Conservation (phyloP, 2,888 invertebrate genomes). For the Mesopsocus fuscifrons region DNA sequence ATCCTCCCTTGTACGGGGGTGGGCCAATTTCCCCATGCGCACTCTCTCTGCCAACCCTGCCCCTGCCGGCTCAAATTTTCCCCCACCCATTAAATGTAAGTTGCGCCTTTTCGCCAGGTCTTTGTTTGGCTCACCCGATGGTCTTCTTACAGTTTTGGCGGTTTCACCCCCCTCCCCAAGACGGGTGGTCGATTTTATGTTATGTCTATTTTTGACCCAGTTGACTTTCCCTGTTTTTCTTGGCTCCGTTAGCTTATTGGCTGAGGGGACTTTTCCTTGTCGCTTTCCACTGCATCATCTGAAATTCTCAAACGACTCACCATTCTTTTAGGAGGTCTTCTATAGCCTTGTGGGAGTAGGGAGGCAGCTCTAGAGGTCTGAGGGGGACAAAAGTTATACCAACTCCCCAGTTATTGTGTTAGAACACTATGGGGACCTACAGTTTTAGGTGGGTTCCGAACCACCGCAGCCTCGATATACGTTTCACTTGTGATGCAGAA, state of each 20-base stretch:
- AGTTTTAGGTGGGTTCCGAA: too few species aligned
- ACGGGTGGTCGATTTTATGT: not conserved
- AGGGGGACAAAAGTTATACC: too few species aligned
- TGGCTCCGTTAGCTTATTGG: not conserved
- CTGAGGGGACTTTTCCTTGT: too few species aligned
- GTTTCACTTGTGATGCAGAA: too few species aligned
- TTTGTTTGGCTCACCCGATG: not conserved
- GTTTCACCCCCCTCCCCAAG: not conserved
- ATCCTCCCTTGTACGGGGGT: not conserved
- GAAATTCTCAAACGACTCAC: not conserved
- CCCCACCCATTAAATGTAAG: not conserved
- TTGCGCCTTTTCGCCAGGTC: not conserved
- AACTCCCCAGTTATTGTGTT: too few species aligned
- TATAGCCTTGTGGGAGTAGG: too few species aligned
- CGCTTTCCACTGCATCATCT: not conserved
- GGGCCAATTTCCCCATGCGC: not conserved
- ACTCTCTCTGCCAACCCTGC: not conserved
- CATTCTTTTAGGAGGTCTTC: too few species aligned
- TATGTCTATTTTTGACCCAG: not conserved
- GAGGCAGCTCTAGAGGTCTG: too few species aligned
- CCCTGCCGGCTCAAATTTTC: not conserved
- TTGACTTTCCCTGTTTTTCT: not conserved
- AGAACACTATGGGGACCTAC: too few species aligned
- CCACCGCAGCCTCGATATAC: too few species aligned
- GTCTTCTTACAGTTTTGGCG: not conserved